phyloP scores from a whole-genome alignment of 2,888 invertebrate genomes.

The Calliopum simillimum region DNA sequence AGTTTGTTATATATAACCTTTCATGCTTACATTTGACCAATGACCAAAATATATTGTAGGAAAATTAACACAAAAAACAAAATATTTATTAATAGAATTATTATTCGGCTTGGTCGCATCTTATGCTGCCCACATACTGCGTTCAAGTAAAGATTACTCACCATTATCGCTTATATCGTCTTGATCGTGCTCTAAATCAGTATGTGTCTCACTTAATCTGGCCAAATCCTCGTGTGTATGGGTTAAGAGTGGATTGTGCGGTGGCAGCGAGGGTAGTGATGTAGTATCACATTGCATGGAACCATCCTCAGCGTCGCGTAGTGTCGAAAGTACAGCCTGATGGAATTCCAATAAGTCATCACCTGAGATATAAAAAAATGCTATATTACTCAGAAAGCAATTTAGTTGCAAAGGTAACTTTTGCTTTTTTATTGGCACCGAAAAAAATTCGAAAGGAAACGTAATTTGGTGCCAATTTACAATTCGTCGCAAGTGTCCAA shows the following conservation, averaged over 20 bases:
- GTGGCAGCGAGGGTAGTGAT: conserved; percentile 66
- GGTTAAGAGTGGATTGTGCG: conserved; percentile 69
- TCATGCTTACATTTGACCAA: conserved; percentile 26
- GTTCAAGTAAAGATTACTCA: conserved; percentile 63
- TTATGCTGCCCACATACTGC: neutral
- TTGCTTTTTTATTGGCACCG: neutral
- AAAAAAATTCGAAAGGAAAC: neutral
- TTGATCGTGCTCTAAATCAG: conserved; percentile 75
- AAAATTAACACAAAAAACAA: neutral
- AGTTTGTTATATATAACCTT: conserved; percentile 1
- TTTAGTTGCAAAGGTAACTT: neutral
- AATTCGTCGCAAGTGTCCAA: too few species aligned
- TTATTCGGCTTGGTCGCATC: neutral
- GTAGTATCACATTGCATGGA: conserved; percentile 67
- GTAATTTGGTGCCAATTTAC: too few species aligned
- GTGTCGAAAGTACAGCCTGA: conserved; percentile 77
- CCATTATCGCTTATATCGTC: conserved; percentile 81
- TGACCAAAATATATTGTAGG: conserved; percentile 15
- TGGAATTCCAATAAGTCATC: conserved; percentile 96
- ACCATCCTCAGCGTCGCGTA: conserved; percentile 76
- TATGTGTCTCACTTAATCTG: conserved; percentile 76
- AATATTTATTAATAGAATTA: neutral
- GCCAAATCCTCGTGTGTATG: conserved; percentile 79
- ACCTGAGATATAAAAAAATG: conserved; percentile 63
- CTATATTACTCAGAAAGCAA: neutral